These are phyloP conservation scores for Oscheius sp. DNA, from an alignment of 2,888 invertebrate genomes.

Conservation along the genomic window DNA sequence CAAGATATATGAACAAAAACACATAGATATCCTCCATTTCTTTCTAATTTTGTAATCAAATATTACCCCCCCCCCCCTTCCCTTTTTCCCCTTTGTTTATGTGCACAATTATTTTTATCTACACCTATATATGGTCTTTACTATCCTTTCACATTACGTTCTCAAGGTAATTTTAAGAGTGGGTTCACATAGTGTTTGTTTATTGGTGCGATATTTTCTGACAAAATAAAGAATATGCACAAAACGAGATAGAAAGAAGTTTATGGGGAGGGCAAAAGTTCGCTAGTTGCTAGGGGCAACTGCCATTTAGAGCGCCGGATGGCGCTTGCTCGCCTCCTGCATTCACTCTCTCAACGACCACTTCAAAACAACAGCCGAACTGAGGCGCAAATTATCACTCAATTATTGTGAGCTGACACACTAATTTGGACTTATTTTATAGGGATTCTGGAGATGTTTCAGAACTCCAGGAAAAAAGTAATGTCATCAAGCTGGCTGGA, in stretches of 20 bases:
- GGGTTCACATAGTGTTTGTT: not conserved
- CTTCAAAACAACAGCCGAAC: not conserved
- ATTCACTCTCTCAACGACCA: constrained; percentile 5
- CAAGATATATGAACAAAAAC: not conserved
- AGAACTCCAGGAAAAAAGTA: constrained; percentile 19
- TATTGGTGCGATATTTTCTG: too few relatives aligned
- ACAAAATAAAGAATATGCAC: too few relatives aligned
- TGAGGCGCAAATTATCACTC: constrained; percentile 11
- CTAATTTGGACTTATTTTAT: too few relatives aligned
- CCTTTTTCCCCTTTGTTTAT: not conserved
- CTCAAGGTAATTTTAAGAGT: not conserved
- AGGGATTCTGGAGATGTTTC: constrained; percentile 18
- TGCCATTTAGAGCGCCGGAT: too few relatives aligned
- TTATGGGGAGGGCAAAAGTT: too few relatives aligned
- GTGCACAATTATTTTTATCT: not conserved
- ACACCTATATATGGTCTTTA: not conserved
- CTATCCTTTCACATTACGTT: constrained; percentile 3
- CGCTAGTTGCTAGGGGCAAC: too few relatives aligned
- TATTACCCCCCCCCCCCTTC: not conserved
- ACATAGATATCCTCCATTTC: not conserved
- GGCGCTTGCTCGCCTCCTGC: constrained; percentile 10
- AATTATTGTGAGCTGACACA: constrained; percentile 2
- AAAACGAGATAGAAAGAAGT: too few relatives aligned
- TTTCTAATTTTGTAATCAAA: not conserved
- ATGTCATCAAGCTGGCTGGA: not conserved